A percentile compares a stretch with the other conserved stretches of the same genome.
These are phyloP conservation scores for Branchinecta sandiegonensis DNA, from an alignment of 2,888 invertebrate species.

Conservation along the genomic window DNA sequence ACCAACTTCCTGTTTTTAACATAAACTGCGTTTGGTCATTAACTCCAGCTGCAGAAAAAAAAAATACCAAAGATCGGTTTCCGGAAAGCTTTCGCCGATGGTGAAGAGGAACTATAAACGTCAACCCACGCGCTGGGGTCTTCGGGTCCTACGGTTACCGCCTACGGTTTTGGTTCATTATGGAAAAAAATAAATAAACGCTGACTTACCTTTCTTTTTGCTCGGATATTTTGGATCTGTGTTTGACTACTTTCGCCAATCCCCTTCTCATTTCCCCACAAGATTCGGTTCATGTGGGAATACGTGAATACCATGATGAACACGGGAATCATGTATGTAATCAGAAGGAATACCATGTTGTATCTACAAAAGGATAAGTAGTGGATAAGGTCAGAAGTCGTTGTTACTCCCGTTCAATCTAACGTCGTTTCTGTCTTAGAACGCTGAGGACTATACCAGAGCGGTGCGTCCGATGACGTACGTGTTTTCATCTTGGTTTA, in stretches of 20 bases:
- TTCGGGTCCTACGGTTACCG: no score
- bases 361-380: slow-evolving; percentile 46
- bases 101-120: no score
- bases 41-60: no score
- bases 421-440: background rate
- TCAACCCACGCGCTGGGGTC: no score
- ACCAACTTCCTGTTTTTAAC: no score
- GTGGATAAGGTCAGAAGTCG: background rate
- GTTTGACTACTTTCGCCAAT: slow-evolving; percentile 75
- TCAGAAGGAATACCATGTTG: slow-evolving; percentile 60
- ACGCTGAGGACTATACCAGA: background rate
- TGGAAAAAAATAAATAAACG: background rate
- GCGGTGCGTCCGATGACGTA: no score
- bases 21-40: no score
- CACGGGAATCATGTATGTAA: slow-evolving; percentile 76
- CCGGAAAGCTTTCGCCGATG: no score
- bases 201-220: slow-evolving; percentile 58
- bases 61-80: no score
- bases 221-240: slow-evolving; percentile 64
- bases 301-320: slow-evolving; percentile 45
- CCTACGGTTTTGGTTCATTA: background rate
- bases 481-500: no score
- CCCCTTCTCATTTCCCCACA: slow-evolving; percentile 64
- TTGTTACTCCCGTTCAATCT: background rate
- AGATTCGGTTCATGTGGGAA: slow-evolving; percentile 53